Evolutionary conservation across 1,140 invertebrate genomes (phyloP).

Genomic region (Atta texana): DNA sequence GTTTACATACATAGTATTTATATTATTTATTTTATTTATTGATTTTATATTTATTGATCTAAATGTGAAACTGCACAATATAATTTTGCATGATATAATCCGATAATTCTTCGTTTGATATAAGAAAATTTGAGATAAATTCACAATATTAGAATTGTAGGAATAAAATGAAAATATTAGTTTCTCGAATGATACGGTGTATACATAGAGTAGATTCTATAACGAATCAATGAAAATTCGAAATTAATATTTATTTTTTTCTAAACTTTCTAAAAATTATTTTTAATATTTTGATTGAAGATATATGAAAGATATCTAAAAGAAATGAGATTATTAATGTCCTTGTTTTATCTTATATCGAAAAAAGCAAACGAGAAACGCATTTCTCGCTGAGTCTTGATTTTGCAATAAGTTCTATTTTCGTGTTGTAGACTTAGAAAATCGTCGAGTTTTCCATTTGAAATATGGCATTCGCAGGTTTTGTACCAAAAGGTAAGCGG

Average conservation of each 20-base stretch:
- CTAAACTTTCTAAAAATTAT: background rate
- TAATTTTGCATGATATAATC: slow-evolving; percentile 5
- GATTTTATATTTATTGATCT: background rate
- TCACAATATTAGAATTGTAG: slow-evolving; percentile 8
- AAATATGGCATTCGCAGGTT: too few species aligned
- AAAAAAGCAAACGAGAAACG: background rate
- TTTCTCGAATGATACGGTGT: background rate
- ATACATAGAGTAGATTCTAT: background rate
- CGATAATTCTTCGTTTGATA: background rate
- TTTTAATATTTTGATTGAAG: background rate
- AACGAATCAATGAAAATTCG: background rate
- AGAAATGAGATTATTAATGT: background rate
- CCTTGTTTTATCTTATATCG: background rate
- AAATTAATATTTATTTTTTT: slow-evolving; percentile 10
- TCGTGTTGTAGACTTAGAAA: slow-evolving; percentile 87
- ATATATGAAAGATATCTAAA: background rate
- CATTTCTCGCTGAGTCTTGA: slow-evolving; percentile 56
- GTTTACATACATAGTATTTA: background rate
- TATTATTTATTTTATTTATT: background rate
- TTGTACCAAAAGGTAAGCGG: too few species aligned
- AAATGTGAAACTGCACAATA: background rate
- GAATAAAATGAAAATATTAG: background rate
- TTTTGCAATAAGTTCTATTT: slow-evolving; percentile 72
- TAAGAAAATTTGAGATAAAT: background rate
- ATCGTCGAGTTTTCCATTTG: slow-evolving; percentile 86